Percentiles rank a stretch among this genome's conserved stretches.
phyloP scores from a whole-genome alignment of 2,888 invertebrate genomes.

The Drosophila helvetica region DNA sequence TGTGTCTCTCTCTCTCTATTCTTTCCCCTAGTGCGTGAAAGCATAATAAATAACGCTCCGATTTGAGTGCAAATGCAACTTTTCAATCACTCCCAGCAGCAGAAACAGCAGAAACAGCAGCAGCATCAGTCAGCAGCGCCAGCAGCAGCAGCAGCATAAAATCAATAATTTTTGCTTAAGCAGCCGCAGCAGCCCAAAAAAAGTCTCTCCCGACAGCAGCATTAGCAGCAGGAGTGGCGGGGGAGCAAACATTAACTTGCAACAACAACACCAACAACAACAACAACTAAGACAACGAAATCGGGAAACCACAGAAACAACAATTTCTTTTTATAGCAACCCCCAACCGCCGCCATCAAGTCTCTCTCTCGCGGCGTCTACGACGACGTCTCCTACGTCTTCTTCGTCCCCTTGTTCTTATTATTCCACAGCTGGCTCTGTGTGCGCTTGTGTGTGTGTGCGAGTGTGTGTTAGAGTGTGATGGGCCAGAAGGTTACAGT shows the following conservation, averaged over 20 bases:
- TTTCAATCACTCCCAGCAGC: conserved; percentile 10
- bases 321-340: conserved; percentile 44
- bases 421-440: conserved; percentile 16
- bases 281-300: conserved; percentile 39
- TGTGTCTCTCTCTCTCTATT: conserved; percentile 11
- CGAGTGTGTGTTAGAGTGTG: conserved; percentile 32
- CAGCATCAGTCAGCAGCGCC: conserved; percentile 30
- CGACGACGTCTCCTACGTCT: conserved; percentile 20
- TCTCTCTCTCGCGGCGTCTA: conserved; percentile 27
- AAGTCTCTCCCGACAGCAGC: conserved; percentile 55
- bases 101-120: conserved; percentile 20
- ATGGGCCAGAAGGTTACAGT: conserved; percentile 46
- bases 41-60: neutral
- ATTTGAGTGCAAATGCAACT: neutral
- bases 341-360: conserved; percentile 31
- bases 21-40: neutral
- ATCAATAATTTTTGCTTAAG: conserved; percentile 75
- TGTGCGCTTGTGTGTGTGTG: conserved; percentile 44
- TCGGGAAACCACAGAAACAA: conserved; percentile 28
- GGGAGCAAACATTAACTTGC: conserved; percentile 60
- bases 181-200: conserved; percentile 64
- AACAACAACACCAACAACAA: conserved; percentile 56
- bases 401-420: neutral
- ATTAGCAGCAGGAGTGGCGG: conserved; percentile 28
- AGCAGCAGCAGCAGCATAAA: conserved; percentile 58